These are phyloP conservation scores for Dascyllus trimaculatus DNA, from an alignment of 2,113 vertebrate species.

Conservation along the genomic window DNA sequence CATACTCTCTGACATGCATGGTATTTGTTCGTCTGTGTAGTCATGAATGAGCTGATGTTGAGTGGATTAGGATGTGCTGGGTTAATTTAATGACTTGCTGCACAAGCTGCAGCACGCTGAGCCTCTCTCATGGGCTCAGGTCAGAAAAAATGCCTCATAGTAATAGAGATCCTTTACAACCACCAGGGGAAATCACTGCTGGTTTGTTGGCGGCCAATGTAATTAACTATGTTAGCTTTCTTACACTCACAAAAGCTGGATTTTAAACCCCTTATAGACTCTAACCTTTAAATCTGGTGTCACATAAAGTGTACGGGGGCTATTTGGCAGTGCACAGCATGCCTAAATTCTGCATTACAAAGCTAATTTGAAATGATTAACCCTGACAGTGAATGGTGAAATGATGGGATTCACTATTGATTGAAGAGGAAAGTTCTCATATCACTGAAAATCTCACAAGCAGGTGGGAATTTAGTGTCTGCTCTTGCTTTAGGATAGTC, in stretches of 20 bases:
- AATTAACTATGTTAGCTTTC: conserved; percentile 68
- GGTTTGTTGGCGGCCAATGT: conserved; percentile 52
- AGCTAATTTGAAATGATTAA: conserved; percentile 41
- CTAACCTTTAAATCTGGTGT: conserved; percentile 44
- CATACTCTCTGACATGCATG: not conserved
- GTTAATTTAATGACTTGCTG: conserved; percentile 65
- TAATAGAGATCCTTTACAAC: conserved; percentile 62
- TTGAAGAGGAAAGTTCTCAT: conserved; percentile 13
- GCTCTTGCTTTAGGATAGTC: conserved; percentile 11
- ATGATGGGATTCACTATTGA: conserved; percentile 17
- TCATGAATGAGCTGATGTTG: conserved; percentile 55
- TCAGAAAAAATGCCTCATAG: conserved; percentile 47
- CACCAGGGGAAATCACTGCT: conserved; percentile 67
- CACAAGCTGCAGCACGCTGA: conserved; percentile 39
- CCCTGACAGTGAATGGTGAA: not conserved
- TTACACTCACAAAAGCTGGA: conserved; percentile 34
- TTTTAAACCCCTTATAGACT: conserved; percentile 10
- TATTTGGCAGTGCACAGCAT: conserved; percentile 8
- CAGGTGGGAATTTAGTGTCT: conserved; percentile 3
- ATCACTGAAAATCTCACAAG: conserved; percentile 1
- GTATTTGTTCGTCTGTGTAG: not conserved
- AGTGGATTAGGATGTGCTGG: conserved; percentile 49
- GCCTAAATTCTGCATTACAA: conserved; percentile 17
- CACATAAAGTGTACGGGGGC: conserved; percentile 2
- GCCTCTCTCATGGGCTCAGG: conserved; percentile 47